Conservation (phyloP, 1,140 invertebrate species). For the Halictus rubicundus region DNA sequence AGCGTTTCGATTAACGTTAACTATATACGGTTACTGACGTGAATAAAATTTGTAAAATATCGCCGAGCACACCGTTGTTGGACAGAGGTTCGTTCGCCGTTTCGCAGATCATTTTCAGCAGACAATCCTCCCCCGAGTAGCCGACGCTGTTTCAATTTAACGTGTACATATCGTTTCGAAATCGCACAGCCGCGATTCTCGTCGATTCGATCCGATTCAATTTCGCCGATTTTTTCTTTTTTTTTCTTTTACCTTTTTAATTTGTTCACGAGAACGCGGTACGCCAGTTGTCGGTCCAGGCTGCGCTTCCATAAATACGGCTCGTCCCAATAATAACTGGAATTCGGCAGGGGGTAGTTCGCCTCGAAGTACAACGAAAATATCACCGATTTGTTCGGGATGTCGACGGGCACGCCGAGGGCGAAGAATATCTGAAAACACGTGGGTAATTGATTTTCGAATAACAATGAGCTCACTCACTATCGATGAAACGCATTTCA, state of each 20-base stretch:
- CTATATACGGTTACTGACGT: conserved; percentile 69
- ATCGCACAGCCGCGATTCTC: too few species aligned
- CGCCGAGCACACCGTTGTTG: conserved; percentile 76
- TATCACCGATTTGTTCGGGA: conserved; percentile 74
- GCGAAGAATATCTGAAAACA: conserved; percentile 76
- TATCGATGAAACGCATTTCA: not conserved
- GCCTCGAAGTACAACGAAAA: conserved; percentile 78
- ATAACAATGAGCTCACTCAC: not conserved
- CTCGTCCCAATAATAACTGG: conserved; percentile 56
- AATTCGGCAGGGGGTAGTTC: conserved; percentile 75
- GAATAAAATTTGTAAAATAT: conserved; percentile 77
- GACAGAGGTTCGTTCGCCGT: conserved; percentile 70
- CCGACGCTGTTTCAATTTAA: conserved; percentile 66
- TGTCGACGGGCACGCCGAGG: conserved; percentile 73
- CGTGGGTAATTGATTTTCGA: not conserved
- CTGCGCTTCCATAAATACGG: conserved; percentile 59
- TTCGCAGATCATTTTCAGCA: conserved; percentile 77
- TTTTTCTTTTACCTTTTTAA: conserved; percentile 69
- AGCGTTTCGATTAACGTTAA: not conserved
- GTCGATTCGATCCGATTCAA: not conserved
- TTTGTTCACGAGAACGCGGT: conserved; percentile 71
- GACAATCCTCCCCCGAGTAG: conserved; percentile 73
- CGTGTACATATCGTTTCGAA: not conserved
- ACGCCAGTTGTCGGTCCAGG: conserved; percentile 70
- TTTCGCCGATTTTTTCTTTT: too few species aligned